Conservation (phyloP, 2,888 invertebrate species). For the Hirtodrosophila alboralis region DNA sequence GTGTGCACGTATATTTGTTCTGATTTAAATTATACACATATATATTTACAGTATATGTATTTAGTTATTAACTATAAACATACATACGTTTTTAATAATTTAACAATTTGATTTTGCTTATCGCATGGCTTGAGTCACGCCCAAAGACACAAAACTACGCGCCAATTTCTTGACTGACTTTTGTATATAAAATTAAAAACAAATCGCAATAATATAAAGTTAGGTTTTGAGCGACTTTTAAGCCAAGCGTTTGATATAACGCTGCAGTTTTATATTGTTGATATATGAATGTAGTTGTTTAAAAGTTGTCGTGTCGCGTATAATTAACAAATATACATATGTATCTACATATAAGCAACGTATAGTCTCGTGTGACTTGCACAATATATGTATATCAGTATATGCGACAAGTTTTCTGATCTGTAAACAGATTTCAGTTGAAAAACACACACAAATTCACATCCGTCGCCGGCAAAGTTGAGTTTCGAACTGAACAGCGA, state of each 20-base stretch:
- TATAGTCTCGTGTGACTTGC: slow-evolving; percentile 53
- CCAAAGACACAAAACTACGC: slow-evolving; percentile 11
- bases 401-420: slow-evolving; percentile 2
- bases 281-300: not conserved
- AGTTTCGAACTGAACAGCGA: slow-evolving; percentile 48
- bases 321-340: slow-evolving; percentile 44
- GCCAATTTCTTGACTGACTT: slow-evolving; percentile 19
- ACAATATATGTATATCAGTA: slow-evolving; percentile 44
- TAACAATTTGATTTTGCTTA: slow-evolving; percentile 15
- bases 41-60: not conserved
- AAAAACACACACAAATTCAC: slow-evolving; percentile 26
- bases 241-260: slow-evolving; percentile 13
- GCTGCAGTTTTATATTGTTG: slow-evolving; percentile 18
- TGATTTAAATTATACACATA: too few species aligned
- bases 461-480: slow-evolving; percentile 41
- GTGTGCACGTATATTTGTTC: slow-evolving; percentile 2
- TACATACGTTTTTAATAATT: not conserved
- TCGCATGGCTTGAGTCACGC: slow-evolving; percentile 13
- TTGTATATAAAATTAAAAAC: slow-evolving; percentile 3
- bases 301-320: slow-evolving; percentile 39
- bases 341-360: slow-evolving; percentile 2
- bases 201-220: slow-evolving; percentile 6
- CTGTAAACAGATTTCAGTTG: not conserved
- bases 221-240: slow-evolving; percentile 15
- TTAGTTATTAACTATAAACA: not conserved